Conservation (phyloP, 2,113 vertebrate genomes). For the Pyrgilauda ruficollis region DNA sequence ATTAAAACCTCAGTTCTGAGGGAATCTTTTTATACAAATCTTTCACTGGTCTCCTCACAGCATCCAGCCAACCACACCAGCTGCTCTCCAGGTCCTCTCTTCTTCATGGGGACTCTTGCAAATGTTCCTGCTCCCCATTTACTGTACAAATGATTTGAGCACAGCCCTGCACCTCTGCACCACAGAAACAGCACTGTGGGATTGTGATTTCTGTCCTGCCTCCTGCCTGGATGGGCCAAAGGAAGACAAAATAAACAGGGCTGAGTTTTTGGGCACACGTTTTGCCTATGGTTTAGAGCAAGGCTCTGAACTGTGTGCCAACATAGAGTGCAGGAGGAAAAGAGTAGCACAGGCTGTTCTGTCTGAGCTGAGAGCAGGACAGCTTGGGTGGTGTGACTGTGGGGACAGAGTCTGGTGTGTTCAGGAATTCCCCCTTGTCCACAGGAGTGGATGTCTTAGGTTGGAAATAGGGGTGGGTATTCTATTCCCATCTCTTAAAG, state of each 20-base stretch:
- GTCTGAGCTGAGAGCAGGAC: background rate
- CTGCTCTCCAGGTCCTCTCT: background rate
- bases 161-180: background rate
- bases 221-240: background rate
- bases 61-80: background rate
- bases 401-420: background rate
- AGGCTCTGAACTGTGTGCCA: background rate
- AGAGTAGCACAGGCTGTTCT: background rate
- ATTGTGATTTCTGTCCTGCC: background rate
- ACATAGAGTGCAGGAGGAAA: background rate
- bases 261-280: background rate
- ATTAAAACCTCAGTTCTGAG: background rate
- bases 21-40: background rate
- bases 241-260: background rate
- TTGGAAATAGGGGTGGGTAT: background rate
- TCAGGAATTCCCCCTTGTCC: background rate
- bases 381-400: background rate
- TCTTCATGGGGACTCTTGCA: background rate
- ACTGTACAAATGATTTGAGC: background rate
- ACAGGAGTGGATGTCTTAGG: background rate
- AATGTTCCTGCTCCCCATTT: background rate
- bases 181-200: accelerated
- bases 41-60: background rate
- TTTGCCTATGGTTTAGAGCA: background rate
- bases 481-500: background rate